Base-by-base conservation (phyloP, 2,797 vertebrate species). In the Balearica regulorum region DNA sequence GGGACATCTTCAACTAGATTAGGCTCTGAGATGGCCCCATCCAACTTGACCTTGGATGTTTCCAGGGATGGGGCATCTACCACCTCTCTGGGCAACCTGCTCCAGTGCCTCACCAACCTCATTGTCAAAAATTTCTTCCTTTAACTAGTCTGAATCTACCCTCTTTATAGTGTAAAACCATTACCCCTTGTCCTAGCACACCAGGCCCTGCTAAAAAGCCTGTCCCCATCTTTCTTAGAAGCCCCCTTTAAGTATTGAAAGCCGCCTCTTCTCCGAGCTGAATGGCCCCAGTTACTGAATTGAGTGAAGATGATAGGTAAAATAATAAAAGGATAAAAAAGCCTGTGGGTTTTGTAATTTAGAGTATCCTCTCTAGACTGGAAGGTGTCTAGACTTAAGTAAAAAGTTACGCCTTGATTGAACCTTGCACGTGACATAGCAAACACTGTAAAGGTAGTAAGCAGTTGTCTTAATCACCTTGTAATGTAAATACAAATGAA, bases 151-250 rank as follows among this genome's bases (percentile, higher is more conserved):
- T 55, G 9, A 78, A 39, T 65, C 20, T 24, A 26, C n/a, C 8
- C 14, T 60, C 14, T n/a, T 41, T 68, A 53, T 10, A n/a, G 15
- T 39, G 90, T 65, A 79, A 57, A 90, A 26, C 7, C 6, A 53
- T 66, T 22, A 13, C 0, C 4, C 13, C 28, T 51, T 82, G 18
- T 31, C 16, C 44, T 69, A 2, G 31, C 1, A 0, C 55, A 57
- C 22, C 4, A 57, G 13, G 29, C 16, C 10, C 13, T 53, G 15
- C 28, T 58, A 66, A 70, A 54, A n/a, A 20, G 14, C 22, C 24
- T 62, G 4, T 48, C 17, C 3, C 77, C 51, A 37, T n/a, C 33
- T 77, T 88, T 83, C 54, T 37, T 22, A 9, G 19, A 73, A 21
- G 35, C 3, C 7, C 10, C 6, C 29, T 84, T 78, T 14, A 84